Base-by-base conservation (phyloP, 2,113 vertebrate genomes). In the Pelecanoides urinatrix region DNA sequence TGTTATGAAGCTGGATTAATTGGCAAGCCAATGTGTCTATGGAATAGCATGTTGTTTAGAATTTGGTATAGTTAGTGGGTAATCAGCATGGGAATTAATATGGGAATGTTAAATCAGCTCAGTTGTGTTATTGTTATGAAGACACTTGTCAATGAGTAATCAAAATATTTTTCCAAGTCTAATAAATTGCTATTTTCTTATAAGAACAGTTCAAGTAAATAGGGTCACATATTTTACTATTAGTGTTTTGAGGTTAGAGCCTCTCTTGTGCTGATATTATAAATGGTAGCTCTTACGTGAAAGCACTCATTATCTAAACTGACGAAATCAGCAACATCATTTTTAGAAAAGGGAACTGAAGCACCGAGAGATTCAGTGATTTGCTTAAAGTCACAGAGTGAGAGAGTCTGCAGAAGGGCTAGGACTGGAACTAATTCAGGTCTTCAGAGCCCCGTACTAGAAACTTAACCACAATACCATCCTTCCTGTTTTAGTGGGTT, bases 401-500 rank as follows among this genome's bases (percentile, higher is more conserved):
- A 91, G 75, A 40, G 7, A 94, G 29, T 92, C 90, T 94, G 84
- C 73, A 86, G 68, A 90, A 94, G 40, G 45, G 53, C 58, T 29
- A 67, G 71, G 68, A 87, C 52, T 78, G 82, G 86, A 88, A 86
- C 74, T 77, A 94, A 92, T 79, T 95, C 89, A 92, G 94, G 66
- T 63, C 78, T 80, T 89, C 83, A 56, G 82, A 94, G 77, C 85
- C 45, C 62, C 34, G 27, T 85, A 86, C 79, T 91, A 93, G 92
- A 62, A 72, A 68, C 67, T 52, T 90, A 97, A 96, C 95, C 97
- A 93, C 96, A 96, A 96, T 59, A 86, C 94, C 95, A 90, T 94
- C 84, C 95, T 97, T 97, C 95, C 95, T 96, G 95, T 96, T 94
- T 97, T 97, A 94, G 94, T 96, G 94, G 95, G 96, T 97, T 97